Base-by-base conservation (phyloP, 2,888 invertebrate species). In the Mechanitis messenoides region DNA sequence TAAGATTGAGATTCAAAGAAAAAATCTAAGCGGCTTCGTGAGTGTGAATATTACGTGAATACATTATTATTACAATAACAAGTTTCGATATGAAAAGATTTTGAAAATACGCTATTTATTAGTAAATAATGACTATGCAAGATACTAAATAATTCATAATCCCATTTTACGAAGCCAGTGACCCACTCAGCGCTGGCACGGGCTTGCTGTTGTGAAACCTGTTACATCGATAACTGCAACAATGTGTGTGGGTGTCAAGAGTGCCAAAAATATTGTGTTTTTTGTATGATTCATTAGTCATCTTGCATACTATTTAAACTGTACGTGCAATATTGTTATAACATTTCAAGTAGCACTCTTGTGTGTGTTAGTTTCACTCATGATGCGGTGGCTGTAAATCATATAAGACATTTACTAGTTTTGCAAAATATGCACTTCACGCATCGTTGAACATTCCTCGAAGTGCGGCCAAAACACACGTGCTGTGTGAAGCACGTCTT, bases 111-210 rank as follows among this genome's bases (percentile, higher is more conserved):
- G 50, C 31, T 31, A n/a, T 31, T 47, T 47, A 28, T 12, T 50
- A 11, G 7, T 31, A 50, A 31, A 31, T 28, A 28, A 31, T 50
- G 7, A 42, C 6, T 9, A 38, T 50, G 50, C 50, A 50, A 28
- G 6, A 50, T 31, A 50, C 4, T 28, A 9, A 31, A 50, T 50
- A 50, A 50, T 31, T 50, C 31, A 31, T 50, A 50, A 50, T 50
- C 50, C 31, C 31, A 31, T 3, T 28, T 50, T 31, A 50, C 9
- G 31, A 28, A 47, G 47, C 56, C 31, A 47, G 55, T 60, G 60
- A 60, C 60, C 55, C 56, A 60, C 42, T 60, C 55, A 56, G 60
- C 56, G 50, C 11, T 50, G 50, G 50, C 50, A 50, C 50, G 31
- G 47, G 20, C 47, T 28, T 47, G n/a, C 12, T 47, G 31, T 50